Base-by-base conservation (phyloP, 2,888 invertebrate species). In the Synergus japonicus region DNA sequence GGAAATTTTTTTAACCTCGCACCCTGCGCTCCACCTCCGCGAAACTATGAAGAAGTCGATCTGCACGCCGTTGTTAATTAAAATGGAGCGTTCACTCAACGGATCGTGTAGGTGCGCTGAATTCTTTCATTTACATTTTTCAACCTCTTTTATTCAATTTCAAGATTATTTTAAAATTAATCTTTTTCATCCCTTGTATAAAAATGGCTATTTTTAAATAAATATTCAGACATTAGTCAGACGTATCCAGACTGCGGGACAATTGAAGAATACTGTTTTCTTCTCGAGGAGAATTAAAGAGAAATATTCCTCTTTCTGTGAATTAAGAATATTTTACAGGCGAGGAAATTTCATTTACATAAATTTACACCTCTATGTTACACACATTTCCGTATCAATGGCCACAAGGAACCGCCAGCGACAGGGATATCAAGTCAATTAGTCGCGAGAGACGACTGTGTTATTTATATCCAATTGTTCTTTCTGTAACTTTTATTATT, bases 281-380 rank as follows among this genome's bases (percentile, higher is more conserved):
- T 63, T 63, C 7, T 63, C 22, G 12, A 63, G 18, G 12, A 63
- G 10, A 29, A 29, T 63, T 22, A 10, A 37, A 83, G 84, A 87
- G 83, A 84, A 84, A 84, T 85, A 85, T 63, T 82, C 76, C 81
- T 78, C 29, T 5, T 63, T 63, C 63, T 63, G 0, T 22, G 10
- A 29, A 63, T 63, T 13, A 63, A 63, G 13, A 63, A 63, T 5
- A 63, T 63, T 63, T 5, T 63, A 63, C 29, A 29, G 18, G 4
- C 29, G 29, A 29, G 13, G 79, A 82, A 83, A 66, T 83, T 84
- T 81, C 82, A 90, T 89, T 89, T 89, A 87, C 90, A 87, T 89
- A 88, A 82, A 89, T 90, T 90, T 88, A 86, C 89, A 90, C 89
- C 83, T 87, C 89, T 87, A 89, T 85, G 83, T 85, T 83, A 81